phyloP scores from a whole-genome alignment of 2,888 invertebrate genomes.

The Parnassius mnemosyne region DNA sequence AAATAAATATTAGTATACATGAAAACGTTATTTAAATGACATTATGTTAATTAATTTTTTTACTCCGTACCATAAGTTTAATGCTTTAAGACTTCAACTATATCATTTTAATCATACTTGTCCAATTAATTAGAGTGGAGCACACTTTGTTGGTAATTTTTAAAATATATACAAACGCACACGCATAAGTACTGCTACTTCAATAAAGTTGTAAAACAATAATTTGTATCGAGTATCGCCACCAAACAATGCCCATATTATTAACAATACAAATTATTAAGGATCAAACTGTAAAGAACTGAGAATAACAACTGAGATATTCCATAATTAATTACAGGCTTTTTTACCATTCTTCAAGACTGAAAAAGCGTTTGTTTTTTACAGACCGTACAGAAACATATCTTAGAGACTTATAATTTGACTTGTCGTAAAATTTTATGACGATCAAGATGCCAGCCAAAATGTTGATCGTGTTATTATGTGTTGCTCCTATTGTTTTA shows the following conservation, averaged over 20 bases:
- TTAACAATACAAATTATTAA: slow-evolving; percentile 5
- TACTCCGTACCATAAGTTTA: no score
- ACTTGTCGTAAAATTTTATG: slow-evolving; percentile 23
- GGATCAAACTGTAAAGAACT: neutral
- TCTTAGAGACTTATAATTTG: slow-evolving; percentile 26
- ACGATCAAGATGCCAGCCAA: slow-evolving; percentile 48
- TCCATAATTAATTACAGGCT: slow-evolving; percentile 30
- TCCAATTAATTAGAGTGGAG: neutral
- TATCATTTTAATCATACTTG: neutral
- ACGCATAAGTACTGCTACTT: neutral
- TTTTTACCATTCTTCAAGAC: slow-evolving; percentile 32
- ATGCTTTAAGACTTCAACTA: neutral
- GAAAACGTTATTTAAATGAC: no score
- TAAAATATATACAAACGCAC: slow-evolving; percentile 5
- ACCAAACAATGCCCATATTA: slow-evolving; percentile 1
- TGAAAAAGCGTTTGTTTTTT: slow-evolving; percentile 28
- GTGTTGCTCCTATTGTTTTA: slow-evolving; percentile 44
- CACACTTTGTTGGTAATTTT: no score
- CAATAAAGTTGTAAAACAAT: slow-evolving; percentile 7
- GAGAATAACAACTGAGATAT: slow-evolving; percentile 15
- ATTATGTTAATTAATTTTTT: no score
- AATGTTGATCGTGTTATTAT: slow-evolving; percentile 47
- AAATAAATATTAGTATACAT: no score
- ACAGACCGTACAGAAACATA: slow-evolving; percentile 30
- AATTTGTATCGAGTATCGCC: slow-evolving; percentile 6